Percentiles rank a stretch among this genome's conserved stretches.
Evolutionary conservation across 2,113 vertebrate genomes (phyloP).

Genomic region (Esox niger): DNA sequence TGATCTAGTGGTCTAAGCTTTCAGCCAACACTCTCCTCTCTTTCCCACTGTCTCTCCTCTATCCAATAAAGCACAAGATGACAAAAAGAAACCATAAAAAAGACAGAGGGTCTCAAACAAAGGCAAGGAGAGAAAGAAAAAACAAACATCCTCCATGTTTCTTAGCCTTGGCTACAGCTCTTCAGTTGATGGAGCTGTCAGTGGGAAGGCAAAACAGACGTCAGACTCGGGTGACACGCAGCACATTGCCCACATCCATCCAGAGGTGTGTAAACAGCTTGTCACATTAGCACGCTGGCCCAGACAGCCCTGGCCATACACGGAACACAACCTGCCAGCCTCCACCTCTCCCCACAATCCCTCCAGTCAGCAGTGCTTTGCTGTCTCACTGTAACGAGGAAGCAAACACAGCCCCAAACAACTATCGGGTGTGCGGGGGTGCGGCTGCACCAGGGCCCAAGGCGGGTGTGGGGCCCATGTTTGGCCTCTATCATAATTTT

Average conservation of each 20-base stretch:
- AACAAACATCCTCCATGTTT: background rate
- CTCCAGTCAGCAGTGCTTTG: conserved; percentile 32
- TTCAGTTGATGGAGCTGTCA: conserved; percentile 8
- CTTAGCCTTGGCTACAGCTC: background rate
- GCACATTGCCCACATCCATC: conserved; percentile 63
- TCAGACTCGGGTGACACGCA: conserved; percentile 59
- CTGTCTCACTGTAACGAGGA: conserved; percentile 10
- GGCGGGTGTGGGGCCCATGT: no score
- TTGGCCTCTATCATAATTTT: no score
- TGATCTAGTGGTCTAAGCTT: no score
- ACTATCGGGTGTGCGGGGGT: no score
- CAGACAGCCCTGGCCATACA: conserved; percentile 68
- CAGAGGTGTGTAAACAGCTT: conserved; percentile 64
- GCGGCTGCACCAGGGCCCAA: no score
- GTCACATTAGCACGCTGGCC: conserved; percentile 64
- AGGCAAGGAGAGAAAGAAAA: background rate
- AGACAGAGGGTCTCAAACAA: background rate
- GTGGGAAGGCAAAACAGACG: conserved; percentile 57
- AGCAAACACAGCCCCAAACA: background rate
- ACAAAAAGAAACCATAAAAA: no score
- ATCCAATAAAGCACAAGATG: no score
- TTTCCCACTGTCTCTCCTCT: no score
- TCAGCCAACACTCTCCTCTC: no score
- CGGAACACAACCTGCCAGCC: conserved; percentile 42
- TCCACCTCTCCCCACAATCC: background rate